Evolutionary conservation across 2,888 invertebrate species (phyloP).

Genomic region (Ichneumon xanthorius): DNA sequence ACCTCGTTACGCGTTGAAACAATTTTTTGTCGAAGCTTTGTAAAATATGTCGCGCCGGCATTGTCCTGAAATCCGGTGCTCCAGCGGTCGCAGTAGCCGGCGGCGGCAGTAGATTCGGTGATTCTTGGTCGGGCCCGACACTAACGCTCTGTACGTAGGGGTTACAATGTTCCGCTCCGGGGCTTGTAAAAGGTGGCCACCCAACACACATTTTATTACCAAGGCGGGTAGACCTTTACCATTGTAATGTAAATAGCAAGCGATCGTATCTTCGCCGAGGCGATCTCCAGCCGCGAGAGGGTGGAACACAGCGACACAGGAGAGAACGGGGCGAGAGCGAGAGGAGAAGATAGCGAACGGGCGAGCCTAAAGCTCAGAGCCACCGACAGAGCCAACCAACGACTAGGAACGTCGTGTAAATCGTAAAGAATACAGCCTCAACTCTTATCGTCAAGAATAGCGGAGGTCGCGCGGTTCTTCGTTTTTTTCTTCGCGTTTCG

Average conservation of each 20-base stretch:
- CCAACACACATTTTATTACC: slow-evolving; percentile 70
- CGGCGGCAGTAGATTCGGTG: slow-evolving; percentile 39
- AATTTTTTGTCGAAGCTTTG: slow-evolving; percentile 8
- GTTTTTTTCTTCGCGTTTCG: slow-evolving; percentile 32
- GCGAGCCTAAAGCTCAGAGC: slow-evolving; percentile 49
- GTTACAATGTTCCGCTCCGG: slow-evolving; percentile 61
- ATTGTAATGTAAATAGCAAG: slow-evolving; percentile 72
- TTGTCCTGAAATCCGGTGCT: slow-evolving; percentile 55
- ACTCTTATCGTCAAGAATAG: slow-evolving; percentile 65
- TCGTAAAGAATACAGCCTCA: slow-evolving; percentile 68
- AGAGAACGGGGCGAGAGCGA: slow-evolving; percentile 43
- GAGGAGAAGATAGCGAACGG: slow-evolving; percentile 24
- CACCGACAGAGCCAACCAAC: slow-evolving; percentile 29
- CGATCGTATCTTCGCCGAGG: slow-evolving; percentile 67
- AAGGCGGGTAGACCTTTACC: slow-evolving; percentile 68
- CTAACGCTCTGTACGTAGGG: slow-evolving; percentile 23
- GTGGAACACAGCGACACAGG: slow-evolving; percentile 21
- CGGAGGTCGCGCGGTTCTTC: slow-evolving; percentile 33
- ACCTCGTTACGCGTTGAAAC: slow-evolving; percentile 9
- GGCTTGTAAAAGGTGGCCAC: slow-evolving; percentile 70
- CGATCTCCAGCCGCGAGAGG: slow-evolving; percentile 45
- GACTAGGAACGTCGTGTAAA: slow-evolving; percentile 60
- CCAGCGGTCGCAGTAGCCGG: slow-evolving; percentile 5
- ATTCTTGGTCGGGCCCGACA: slow-evolving; percentile 22
- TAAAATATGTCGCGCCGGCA: slow-evolving; percentile 14